Evolutionary conservation across 2,888 invertebrate species (phyloP).

Genomic region (Xestia ashworthii): DNA sequence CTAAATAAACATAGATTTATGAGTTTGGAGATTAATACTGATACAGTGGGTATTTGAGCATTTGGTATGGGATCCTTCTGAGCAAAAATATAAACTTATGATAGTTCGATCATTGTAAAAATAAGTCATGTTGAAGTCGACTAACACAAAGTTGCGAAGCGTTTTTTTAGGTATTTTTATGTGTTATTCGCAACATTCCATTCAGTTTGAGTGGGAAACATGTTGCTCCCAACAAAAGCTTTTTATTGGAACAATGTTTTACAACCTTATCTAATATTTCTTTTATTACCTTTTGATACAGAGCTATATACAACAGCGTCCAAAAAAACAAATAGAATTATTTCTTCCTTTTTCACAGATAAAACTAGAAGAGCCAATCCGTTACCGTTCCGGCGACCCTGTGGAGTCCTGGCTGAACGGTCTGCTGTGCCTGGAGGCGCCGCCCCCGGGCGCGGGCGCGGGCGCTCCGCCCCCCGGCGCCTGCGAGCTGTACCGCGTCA

Average conservation of each 20-base stretch:
- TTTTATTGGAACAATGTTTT: too few species aligned
- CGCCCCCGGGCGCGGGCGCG: constrained; percentile 92
- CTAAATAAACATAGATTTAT: too few species aligned
- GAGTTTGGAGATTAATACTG: too few species aligned
- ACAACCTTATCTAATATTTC: background rate
- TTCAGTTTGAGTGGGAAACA: background rate
- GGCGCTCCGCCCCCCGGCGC: constrained; percentile 97
- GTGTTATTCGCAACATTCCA: background rate
- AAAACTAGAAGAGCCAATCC: constrained; percentile 97
- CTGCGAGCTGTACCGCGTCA: constrained; percentile 97
- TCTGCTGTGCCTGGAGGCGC: constrained; percentile 97
- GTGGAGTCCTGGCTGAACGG: constrained; percentile 98
- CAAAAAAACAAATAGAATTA: background rate
- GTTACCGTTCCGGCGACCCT: constrained; percentile 96
- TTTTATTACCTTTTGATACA: too few species aligned
- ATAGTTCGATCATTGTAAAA: too few species aligned
- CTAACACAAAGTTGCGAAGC: too few species aligned
- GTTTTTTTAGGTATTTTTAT: too few species aligned
- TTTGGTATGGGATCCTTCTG: too few species aligned
- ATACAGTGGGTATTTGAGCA: too few species aligned
- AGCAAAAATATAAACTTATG: background rate
- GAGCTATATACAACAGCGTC: background rate
- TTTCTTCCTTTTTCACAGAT: constrained; percentile 85
- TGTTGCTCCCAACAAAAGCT: background rate
- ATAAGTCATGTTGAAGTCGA: too few species aligned